Evolutionary conservation across 2,113 vertebrate species (phyloP).

Genomic region (Chroicocephalus ridibundus): DNA sequence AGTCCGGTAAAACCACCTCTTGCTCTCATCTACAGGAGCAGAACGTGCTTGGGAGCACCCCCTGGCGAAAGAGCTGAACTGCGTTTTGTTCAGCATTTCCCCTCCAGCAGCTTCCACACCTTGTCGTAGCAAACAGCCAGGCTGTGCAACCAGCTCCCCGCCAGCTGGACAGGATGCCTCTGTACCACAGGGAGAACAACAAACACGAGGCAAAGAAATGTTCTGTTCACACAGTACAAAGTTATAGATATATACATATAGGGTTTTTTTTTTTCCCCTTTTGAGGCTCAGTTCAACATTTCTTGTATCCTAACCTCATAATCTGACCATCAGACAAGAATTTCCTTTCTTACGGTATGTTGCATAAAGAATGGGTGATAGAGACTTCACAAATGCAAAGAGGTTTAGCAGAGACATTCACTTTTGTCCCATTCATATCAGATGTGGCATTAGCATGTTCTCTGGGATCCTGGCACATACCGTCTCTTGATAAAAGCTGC

Average conservation of each 20-base stretch:
- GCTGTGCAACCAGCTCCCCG: not conserved
- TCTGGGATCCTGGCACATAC: not conserved
- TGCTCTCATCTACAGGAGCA: not conserved
- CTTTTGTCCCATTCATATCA: not conserved
- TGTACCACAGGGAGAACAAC: not conserved
- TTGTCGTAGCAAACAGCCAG: not conserved
- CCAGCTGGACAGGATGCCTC: not conserved
- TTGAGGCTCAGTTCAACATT: not conserved
- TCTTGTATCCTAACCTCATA: not conserved
- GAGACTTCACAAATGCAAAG: not conserved
- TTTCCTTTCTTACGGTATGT: not conserved
- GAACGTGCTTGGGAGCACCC: not conserved
- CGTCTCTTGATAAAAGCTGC: not conserved
- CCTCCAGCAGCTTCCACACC: not conserved
- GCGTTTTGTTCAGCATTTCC: not conserved
- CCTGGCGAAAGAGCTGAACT: not conserved
- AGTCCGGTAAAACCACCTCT: not conserved
- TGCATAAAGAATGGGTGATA: accelerated
- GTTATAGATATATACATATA: not conserved
- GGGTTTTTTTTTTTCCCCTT: not conserved
- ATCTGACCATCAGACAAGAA: not conserved
- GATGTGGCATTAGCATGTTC: not conserved
- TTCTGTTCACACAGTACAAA: not conserved
- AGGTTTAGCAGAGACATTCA: not conserved
- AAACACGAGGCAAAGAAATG: not conserved